These are phyloP conservation scores for Nowickia ferox DNA, from an alignment of 2,888 invertebrate genomes.

Conservation along the genomic window DNA sequence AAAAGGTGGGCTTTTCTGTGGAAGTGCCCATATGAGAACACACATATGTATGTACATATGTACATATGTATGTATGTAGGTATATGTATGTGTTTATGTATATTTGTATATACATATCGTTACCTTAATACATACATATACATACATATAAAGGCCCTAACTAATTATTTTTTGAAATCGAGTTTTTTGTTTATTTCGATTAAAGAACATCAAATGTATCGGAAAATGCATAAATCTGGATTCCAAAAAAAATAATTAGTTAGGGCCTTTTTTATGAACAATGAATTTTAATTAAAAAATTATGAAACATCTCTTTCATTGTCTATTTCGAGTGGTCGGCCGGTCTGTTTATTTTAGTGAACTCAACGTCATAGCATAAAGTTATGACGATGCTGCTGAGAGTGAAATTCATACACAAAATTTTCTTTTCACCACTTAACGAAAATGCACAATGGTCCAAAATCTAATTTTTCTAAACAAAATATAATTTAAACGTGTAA, in stretches of 20 bases:
- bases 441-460: neutral
- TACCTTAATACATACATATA: no score
- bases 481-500: no score
- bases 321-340: slow-evolving; percentile 19
- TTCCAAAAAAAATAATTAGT: no score
- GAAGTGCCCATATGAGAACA: no score
- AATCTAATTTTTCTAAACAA: neutral
- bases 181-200: no score
- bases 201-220: no score
- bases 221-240: no score
- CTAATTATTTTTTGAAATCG: no score
- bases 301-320: slow-evolving; percentile 45
- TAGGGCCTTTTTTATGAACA: slow-evolving; percentile 52
- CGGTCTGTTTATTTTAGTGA: slow-evolving; percentile 25
- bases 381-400: slow-evolving; percentile 34
- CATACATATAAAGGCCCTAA: no score
- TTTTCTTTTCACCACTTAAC: slow-evolving; percentile 16
- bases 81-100: neutral
- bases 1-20: no score
- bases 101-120: slow-evolving; percentile 10
- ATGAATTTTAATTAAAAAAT: slow-evolving; percentile 52
- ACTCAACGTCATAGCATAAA: slow-evolving; percentile 47
- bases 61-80: neutral
- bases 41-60: neutral
- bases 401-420: slow-evolving; percentile 37